phyloP scores from a whole-genome alignment of 2,113 vertebrate genomes.

The Malaclemys terrapin region DNA sequence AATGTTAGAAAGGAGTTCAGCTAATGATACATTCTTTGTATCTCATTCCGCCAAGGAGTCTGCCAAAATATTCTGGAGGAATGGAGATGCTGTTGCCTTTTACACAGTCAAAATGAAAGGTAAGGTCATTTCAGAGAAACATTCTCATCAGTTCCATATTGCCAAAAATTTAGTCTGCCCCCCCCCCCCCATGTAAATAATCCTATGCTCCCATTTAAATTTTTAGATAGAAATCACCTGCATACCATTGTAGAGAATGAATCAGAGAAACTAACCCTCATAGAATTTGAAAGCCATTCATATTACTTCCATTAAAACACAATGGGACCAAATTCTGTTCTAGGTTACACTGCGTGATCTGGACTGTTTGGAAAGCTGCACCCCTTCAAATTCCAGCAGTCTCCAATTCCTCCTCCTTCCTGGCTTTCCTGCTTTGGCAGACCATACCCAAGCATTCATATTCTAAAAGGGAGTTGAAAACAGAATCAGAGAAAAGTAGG shows the following conservation, averaged over 20 bases:
- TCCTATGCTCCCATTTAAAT: constrained; percentile 41
- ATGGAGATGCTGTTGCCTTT: constrained; percentile 88
- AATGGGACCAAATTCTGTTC: constrained; percentile 16
- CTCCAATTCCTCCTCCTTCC: not conserved
- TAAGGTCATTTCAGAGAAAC: constrained; percentile 54
- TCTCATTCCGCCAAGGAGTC: constrained; percentile 84
- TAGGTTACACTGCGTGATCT: constrained; percentile 6
- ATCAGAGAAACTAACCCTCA: constrained; percentile 25
- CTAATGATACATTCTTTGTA: constrained; percentile 85
- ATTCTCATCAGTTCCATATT: constrained; percentile 15
- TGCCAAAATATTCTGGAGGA: constrained; percentile 91
- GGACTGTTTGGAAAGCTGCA: not conserved
- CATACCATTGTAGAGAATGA: not conserved
- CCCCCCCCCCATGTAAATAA: constrained; percentile 47
- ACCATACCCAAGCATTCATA: not conserved
- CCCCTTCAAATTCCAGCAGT: not conserved
- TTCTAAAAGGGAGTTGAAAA: not conserved
- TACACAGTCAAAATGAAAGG: constrained; percentile 93
- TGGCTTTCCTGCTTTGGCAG: not conserved
- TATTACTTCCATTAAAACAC: constrained; percentile 37
- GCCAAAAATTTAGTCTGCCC: constrained; percentile 38
- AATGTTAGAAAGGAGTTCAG: constrained; percentile 78
- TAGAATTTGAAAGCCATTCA: constrained; percentile 50
- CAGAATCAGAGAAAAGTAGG: not conserved
- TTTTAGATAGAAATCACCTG: constrained; percentile 48